phyloP scores from a whole-genome alignment of 2,113 vertebrate species.

The Fulica atra region DNA sequence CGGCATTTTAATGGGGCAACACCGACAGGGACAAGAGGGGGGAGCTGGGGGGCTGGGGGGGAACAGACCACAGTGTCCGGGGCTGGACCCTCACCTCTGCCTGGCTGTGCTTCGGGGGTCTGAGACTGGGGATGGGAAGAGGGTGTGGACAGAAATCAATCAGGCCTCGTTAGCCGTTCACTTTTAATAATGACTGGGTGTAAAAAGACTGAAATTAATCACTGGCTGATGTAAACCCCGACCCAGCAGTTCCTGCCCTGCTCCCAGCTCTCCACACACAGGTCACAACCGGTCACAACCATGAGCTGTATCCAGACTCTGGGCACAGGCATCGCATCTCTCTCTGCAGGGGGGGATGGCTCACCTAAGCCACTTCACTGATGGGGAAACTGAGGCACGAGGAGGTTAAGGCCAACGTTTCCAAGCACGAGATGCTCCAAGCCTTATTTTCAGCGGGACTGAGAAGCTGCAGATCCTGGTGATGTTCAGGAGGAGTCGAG shows the following conservation, averaged over 20 bases:
- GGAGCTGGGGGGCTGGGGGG: not conserved
- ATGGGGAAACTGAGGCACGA: conserved; percentile 55
- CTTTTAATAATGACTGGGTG: not conserved
- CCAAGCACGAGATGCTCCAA: not conserved
- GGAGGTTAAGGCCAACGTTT: conserved; percentile 38
- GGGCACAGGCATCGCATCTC: not conserved
- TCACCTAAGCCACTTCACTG: not conserved
- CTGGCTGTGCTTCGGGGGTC: not conserved
- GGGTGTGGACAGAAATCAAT: not conserved
- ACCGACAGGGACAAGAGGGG: conserved; percentile 19
- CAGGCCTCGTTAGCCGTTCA: not conserved
- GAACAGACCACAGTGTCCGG: not conserved
- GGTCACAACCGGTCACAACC: not conserved
- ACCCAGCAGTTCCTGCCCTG: rapidly evolving
- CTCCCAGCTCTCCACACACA: rapidly evolving
- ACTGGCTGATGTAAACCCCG: rapidly evolving
- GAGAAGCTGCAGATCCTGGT: not conserved
- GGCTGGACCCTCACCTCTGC: not conserved
- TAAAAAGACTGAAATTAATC: not conserved
- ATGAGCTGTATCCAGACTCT: rapidly evolving
- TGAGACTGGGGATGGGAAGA: not conserved
- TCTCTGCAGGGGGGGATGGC: not conserved
- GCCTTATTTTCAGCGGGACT: not conserved
- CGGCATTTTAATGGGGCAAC: conserved; percentile 66
- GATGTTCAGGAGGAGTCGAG: not conserved